Evolutionary conservation across 2,113 vertebrate species (phyloP), one percentile per base, ranked within the genome.

Genomic region (Marmota flaviventris): DNA sequence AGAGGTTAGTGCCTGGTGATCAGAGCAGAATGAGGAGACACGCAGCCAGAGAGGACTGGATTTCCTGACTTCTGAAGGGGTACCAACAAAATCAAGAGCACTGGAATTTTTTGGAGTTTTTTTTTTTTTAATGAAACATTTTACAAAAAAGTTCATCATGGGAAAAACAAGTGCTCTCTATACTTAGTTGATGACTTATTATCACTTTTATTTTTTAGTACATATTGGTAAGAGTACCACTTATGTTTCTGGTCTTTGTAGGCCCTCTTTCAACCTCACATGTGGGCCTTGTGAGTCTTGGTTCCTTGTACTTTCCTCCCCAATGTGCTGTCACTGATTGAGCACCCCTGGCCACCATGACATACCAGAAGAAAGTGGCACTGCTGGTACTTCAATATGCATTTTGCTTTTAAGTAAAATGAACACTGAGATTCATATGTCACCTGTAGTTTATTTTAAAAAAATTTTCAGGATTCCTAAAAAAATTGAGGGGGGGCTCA

Each of bases 371-470:
- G 78, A 56, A 73, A 92, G 53, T 24, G 37, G 8, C 37, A 39
- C 61, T 70, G 58, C 78, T 42, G 58, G 25, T 27, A n/a, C 27
- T 69, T 79, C 37, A 29, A 32, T 61, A 45, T 86, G 76, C 93
- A 72, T 91, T 93, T 91, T 85, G 42, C 72, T 93, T 67, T 53
- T 85, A 78, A 89, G 72, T 89, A 51, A 95, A 63, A n/a, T 70
- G 25, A 88, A 84, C 42, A 85, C n/a, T 51, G 37, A 92, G 63
- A 86, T 76, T 53, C 22, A 79, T 7, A 4, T 61, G 45, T 73
- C 29, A 93, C 48, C 37, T 37, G 27, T 72, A 81, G 91, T 39
- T 87, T 87, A 76, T 72, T 94, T 85, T 37, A 73, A 96, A 93
- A 4, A 81, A 63, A 89, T 7, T 82, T 73, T 83, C 14, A 78